phyloP scores from a whole-genome alignment of 2,888 invertebrate genomes.

The Thecocarcelia acutangulata region DNA sequence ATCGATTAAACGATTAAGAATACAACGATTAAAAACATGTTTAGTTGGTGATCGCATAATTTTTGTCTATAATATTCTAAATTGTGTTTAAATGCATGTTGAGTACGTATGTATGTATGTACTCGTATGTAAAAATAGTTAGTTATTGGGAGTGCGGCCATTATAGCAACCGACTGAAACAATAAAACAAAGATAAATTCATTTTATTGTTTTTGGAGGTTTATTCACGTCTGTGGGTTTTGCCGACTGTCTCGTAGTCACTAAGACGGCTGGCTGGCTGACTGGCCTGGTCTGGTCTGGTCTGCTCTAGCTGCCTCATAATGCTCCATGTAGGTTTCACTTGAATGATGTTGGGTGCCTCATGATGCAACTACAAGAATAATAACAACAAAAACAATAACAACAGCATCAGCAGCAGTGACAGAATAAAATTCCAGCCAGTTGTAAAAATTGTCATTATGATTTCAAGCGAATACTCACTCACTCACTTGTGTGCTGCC shows the following conservation, averaged over 20 bases:
- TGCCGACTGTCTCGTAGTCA: constrained; percentile 18
- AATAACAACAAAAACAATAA: constrained; percentile 12
- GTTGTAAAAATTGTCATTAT: constrained; percentile 44
- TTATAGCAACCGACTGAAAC: constrained; percentile 12
- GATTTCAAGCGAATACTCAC: constrained; percentile 34
- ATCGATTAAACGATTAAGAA: no score
- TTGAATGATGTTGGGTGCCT: constrained; percentile 22
- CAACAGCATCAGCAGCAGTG: constrained; percentile 5
- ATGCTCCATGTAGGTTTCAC: constrained; percentile 51
- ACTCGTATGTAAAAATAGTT: background rate
- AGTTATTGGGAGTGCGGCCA: background rate
- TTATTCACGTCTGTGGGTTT: constrained; percentile 41
- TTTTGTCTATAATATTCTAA: no score
- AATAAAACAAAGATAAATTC: constrained; percentile 40
- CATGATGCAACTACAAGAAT: constrained; percentile 18
- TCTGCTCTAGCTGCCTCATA: background rate
- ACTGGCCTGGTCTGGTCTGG: background rate
- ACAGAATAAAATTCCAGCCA: constrained; percentile 17
- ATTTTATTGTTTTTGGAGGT: constrained; percentile 41
- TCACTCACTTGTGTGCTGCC: constrained; percentile 12
- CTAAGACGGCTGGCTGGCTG: background rate
- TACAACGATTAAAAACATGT: no score
- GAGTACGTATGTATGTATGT: background rate
- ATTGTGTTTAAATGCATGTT: no score
- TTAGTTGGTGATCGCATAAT: no score